Evolutionary conservation across 2,888 invertebrate genomes (phyloP), one percentile per base, ranked within the genome.

Genomic region (Stomorhina lunata): DNA sequence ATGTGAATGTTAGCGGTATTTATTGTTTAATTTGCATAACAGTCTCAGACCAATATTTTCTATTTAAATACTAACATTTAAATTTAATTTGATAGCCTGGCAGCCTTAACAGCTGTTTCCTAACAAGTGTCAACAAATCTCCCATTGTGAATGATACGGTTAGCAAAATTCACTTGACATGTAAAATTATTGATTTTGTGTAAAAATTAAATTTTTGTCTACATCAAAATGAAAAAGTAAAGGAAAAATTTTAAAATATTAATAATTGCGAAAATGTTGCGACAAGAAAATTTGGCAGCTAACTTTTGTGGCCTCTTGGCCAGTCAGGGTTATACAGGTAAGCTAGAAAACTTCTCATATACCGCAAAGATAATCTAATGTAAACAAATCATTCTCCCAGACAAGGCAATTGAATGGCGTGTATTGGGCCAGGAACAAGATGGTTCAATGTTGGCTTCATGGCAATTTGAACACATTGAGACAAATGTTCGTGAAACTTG

Each of bases 371-470:
- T 27, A 29, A 9, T 12, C 15, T n/a, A 37, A 57, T 27, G 9
- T 12, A 57, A 34, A 48, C 45, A 61, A 34, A 53, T 59, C 34
- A 25, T 10, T 22, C 27, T 45, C 34, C 0, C 90, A 94, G 94
- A 93, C 84, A 93, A 93, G 88, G 94, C 95, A 0, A 93, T 94
- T 84, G 95, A 96, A 92, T 96, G 96, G 95, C 94, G 95, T 77
- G 92, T 96, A 72, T 91, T 96, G 84, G 96, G 96, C 0, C 96
- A 96, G 90, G 96, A 96, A 88, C 94, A 94, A 89, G 94, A 96
- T 89, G 95, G 95, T 2, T 93, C 93, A 0, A 92, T 96, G 87
- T 89, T 96, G 29, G 92, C 96, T 34, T 93, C 95, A 27, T 96
- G 96, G 95, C 90, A 92, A 81, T 90, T 90, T 55, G 90, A 89